Evolutionary conservation across 2,113 vertebrate genomes (phyloP).

Genomic region (Ptilorrhoa leucosticta): DNA sequence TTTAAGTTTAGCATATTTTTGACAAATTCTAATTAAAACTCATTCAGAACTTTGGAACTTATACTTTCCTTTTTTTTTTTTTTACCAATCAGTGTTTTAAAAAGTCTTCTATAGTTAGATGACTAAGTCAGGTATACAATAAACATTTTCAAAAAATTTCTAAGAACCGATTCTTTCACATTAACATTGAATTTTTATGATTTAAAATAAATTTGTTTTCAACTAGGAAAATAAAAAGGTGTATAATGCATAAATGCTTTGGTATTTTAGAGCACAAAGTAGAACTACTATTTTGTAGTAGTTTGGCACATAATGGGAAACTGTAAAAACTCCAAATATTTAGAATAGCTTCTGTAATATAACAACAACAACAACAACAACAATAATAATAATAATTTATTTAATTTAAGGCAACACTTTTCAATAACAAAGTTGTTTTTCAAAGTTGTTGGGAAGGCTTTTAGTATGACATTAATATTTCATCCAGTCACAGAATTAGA

Average conservation of each 20-base stretch:
- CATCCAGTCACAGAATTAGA: neutral
- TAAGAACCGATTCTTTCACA: neutral
- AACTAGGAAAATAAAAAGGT: neutral
- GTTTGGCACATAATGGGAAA: neutral
- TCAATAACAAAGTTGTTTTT: neutral
- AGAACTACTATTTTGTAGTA: neutral
- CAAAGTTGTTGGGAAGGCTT: fast-evolving
- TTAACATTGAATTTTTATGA: neutral
- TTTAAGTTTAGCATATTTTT: neutral
- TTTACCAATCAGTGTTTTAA: neutral
- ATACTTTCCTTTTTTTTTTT: neutral
- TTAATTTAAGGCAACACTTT: neutral
- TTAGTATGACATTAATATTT: neutral
- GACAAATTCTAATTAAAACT: neutral
- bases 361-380: neutral
- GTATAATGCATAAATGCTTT: neutral
- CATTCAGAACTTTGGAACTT: neutral
- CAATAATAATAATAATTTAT: neutral
- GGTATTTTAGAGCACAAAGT: neutral
- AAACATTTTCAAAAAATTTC: neutral
- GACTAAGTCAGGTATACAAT: neutral
- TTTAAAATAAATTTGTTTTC: neutral
- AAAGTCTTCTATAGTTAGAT: neutral
- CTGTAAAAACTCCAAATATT: neutral
- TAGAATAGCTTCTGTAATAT: neutral